Evolutionary conservation across 2,888 invertebrate genomes (phyloP).

Genomic region (Conomelus anceps): DNA sequence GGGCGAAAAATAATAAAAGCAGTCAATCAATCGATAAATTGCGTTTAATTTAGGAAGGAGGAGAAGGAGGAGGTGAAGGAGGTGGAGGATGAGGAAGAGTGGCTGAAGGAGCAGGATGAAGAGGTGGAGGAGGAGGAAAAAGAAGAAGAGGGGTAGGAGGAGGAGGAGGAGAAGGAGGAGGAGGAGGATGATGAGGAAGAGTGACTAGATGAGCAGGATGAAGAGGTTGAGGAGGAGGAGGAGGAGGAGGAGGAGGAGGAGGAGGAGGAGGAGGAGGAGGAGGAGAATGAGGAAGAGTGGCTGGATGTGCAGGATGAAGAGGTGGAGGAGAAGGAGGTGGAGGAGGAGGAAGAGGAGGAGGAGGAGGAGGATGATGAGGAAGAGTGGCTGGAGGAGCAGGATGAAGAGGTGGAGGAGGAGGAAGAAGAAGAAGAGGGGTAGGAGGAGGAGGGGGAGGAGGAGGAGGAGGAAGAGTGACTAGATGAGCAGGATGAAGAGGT

Average conservation of each 20-base stretch:
- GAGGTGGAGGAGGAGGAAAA: neutral
- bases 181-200: too few species aligned
- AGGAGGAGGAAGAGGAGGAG: neutral
- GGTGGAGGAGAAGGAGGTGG: neutral
- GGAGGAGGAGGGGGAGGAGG: too few species aligned
- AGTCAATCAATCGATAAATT: too few species aligned
- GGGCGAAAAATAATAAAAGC: too few species aligned
- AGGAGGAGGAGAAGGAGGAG: too few species aligned
- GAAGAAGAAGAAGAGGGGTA: too few species aligned
- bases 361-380: too few species aligned
- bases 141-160: neutral
- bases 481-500: neutral
- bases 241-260: neutral
- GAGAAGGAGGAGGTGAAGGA: neutral
- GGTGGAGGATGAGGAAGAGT: neutral
- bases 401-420: too few species aligned
- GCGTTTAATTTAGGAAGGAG: too few species aligned
- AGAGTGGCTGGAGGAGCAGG: too few species aligned
- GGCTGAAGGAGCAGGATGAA: neutral
- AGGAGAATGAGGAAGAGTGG: neutral
- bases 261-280: neutral
- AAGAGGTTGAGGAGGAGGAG: neutral
- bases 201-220: neutral
- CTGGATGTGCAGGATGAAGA: neutral
- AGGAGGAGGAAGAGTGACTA: too few species aligned